Conservation (phyloP, 2,113 vertebrate genomes). For the Xenus cinereus region DNA sequence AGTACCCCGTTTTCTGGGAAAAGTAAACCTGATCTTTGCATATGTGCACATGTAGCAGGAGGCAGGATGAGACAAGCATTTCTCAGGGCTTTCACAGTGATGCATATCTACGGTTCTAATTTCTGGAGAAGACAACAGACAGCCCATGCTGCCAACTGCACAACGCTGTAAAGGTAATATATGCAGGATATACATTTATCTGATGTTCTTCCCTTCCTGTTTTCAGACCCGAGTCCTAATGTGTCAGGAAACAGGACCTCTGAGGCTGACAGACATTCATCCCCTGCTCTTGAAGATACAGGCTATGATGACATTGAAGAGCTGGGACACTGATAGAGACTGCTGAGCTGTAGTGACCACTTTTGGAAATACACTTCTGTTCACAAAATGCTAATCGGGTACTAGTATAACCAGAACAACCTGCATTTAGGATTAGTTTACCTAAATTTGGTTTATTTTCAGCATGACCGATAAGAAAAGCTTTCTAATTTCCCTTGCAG, state of each 20-base stretch:
- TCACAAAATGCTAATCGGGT: not conserved
- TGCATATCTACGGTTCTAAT: not conserved
- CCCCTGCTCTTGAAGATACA: not conserved
- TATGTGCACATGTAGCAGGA: not conserved
- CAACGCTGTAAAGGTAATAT: not conserved
- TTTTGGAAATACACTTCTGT: not conserved
- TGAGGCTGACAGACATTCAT: not conserved
- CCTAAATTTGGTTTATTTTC: not conserved
- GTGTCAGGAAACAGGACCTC: not conserved
- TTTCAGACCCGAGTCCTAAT: constrained; percentile 1
- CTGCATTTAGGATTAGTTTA: not conserved
- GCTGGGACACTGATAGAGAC: not conserved
- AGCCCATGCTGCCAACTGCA: not conserved
- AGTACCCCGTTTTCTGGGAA: not conserved
- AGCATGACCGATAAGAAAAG: not conserved
- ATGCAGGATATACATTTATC: not conserved
- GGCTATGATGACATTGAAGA: constrained; percentile 12
- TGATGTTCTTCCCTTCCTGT: not conserved
- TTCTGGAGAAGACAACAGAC: not conserved
- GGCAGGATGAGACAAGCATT: not conserved
- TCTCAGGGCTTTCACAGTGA: not conserved
- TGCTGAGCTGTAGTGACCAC: not conserved
- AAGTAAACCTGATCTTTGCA: not conserved
- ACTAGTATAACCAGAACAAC: not conserved
- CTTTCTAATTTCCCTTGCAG: not conserved